Percentiles rank a stretch among this genome's conserved stretches.
These are phyloP conservation scores for Amphimedon queenslandica DNA, from an alignment of 37 sponge, comb jelly and placozoan genomes.

Conservation along the genomic window DNA sequence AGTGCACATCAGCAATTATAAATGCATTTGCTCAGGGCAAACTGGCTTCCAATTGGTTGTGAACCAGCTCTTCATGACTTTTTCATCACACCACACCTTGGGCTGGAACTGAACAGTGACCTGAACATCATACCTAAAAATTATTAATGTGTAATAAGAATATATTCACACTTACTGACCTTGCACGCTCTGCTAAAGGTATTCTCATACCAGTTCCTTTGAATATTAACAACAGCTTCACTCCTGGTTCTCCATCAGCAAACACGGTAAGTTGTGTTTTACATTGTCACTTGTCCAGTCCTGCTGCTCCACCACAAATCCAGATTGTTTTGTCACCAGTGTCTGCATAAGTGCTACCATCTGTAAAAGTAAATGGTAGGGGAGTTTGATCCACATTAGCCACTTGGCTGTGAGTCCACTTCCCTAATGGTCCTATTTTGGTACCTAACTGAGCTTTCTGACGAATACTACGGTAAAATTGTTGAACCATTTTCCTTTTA, in stretches of 20 bases:
- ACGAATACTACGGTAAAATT: constrained; percentile 38
- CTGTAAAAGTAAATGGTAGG: constrained; percentile 37
- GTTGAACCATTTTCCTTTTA: constrained; percentile 11
- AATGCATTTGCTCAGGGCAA: constrained; percentile 4
- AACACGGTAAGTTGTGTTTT: constrained; percentile 41
- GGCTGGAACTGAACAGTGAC: constrained; percentile 32
- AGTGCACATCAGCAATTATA: constrained; percentile 39
- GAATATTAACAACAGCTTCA: constrained; percentile 38
- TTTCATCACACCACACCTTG: constrained; percentile 49
- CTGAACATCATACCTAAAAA: constrained; percentile 28
- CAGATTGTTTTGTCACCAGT: constrained; percentile 33
- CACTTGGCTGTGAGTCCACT: neutral
- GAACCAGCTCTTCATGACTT: constrained; percentile 22
- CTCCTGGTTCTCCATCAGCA: constrained; percentile 47
- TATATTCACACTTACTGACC: too few species aligned
- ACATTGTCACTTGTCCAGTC: constrained; percentile 46
- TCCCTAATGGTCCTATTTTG: constrained; percentile 2
- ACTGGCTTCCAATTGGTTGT: constrained; percentile 2
- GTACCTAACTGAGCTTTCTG: constrained; percentile 2
- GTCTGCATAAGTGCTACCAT: constrained; percentile 25
- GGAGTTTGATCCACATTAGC: constrained; percentile 38
- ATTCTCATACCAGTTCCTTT: constrained; percentile 34
- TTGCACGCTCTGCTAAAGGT: constrained; percentile 6
- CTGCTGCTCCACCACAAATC: constrained; percentile 41
- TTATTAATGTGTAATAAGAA: too few species aligned